These are phyloP conservation scores for Conomelus anceps DNA, from an alignment of 2,888 invertebrate genomes.

Conservation along the genomic window DNA sequence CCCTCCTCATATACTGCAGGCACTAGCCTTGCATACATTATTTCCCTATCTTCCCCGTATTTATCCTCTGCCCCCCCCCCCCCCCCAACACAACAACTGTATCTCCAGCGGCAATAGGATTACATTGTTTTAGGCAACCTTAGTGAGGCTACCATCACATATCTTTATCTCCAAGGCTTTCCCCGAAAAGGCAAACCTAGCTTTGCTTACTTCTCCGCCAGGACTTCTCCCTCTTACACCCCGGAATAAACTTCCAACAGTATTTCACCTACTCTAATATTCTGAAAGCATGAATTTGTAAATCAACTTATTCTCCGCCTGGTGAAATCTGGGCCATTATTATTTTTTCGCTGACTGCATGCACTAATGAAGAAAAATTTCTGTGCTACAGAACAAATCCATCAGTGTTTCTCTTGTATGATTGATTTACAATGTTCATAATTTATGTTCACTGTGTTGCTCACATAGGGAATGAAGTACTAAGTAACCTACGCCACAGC, in stretches of 20 bases:
- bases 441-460: no score
- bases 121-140: neutral
- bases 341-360: neutral
- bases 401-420: no score
- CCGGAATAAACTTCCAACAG: neutral
- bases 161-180: neutral
- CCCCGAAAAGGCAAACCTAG: neutral
- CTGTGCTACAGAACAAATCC: no score
- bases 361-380: neutral
- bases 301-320: neutral
- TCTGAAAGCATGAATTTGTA: neutral
- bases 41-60: neutral
- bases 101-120: neutral
- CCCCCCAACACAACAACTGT: no score
- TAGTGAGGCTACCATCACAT: neutral
- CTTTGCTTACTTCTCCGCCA: neutral
- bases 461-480: no score
- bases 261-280: neutral
- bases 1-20: neutral
- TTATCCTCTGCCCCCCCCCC: no score
- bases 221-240: neutral
- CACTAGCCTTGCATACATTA: neutral
- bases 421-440: no score
- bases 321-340: neutral
- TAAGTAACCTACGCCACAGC: no score